These are phyloP conservation scores for Crossaster papposus DNA, from an alignment of 53 echinoderm and acorn worm species.

Conservation along the genomic window DNA sequence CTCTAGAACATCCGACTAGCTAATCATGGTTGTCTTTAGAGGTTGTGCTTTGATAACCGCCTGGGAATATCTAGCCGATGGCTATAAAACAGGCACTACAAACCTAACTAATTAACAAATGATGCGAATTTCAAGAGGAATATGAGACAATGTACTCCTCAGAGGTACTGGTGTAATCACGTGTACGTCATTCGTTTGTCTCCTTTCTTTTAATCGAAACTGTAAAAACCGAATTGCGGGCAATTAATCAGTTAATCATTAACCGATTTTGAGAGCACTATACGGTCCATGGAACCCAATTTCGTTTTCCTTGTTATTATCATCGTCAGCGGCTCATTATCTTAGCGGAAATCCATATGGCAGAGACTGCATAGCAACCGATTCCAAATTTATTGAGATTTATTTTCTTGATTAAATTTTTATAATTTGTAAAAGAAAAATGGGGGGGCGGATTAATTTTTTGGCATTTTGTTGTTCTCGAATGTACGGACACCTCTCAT, in stretches of 20 bases:
- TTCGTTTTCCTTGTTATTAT: constrained; percentile 22
- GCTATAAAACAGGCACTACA: no score
- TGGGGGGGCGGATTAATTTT: no score
- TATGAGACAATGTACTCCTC: neutral
- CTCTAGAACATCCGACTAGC: no score
- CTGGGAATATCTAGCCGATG: no score
- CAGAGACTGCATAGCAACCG: constrained; percentile 8
- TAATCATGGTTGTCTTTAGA: no score
- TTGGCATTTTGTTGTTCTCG: neutral
- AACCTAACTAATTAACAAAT: no score
- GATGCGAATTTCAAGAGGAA: neutral
- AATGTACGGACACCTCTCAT: neutral
- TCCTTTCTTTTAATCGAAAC: constrained; percentile 26
- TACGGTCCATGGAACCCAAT: constrained; percentile 8
- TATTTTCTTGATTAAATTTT: no score
- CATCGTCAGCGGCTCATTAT: neutral
- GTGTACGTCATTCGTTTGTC: neutral
- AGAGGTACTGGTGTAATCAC: constrained; percentile 20
- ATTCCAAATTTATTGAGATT: neutral
- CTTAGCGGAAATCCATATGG: constrained; percentile 23
- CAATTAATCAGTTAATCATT: constrained; percentile 41
- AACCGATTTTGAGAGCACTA: constrained; percentile 34
- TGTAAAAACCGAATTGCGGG: neutral
- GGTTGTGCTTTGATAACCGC: no score
- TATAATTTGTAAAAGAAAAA: no score